phyloP scores from a whole-genome alignment of 2,113 vertebrate genomes.

The Pampusana beccarii region DNA sequence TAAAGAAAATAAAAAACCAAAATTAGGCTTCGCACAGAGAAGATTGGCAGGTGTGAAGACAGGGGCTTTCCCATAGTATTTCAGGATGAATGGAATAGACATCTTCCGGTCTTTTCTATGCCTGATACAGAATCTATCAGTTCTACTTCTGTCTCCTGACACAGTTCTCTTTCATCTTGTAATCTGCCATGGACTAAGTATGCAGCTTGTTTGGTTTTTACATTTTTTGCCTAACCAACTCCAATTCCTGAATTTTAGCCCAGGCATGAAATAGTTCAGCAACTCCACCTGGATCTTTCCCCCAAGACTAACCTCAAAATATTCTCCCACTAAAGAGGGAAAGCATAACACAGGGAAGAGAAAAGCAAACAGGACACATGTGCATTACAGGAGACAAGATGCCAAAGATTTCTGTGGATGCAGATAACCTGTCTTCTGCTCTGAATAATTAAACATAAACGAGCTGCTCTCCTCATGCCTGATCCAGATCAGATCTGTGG shows the following conservation, averaged over 20 bases:
- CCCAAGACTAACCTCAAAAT: neutral
- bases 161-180: neutral
- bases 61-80: neutral
- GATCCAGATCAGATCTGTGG: neutral
- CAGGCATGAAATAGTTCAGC: neutral
- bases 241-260: neutral
- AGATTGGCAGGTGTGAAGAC: neutral
- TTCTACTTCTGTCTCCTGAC: neutral
- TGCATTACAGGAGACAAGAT: neutral
- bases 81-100: neutral
- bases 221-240: neutral
- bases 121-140: neutral
- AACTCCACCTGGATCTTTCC: neutral
- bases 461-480: neutral
- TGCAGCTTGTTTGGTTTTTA: neutral
- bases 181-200: neutral
- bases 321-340: neutral
- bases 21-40: neutral
- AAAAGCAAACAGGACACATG: neutral
- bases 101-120: neutral
- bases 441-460: neutral
- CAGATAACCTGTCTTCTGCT: neutral
- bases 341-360: neutral
- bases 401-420: neutral
- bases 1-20: neutral